Base-by-base conservation (phyloP, 1,140 invertebrate genomes). In the Pseudachorutes palmiensis region DNA sequence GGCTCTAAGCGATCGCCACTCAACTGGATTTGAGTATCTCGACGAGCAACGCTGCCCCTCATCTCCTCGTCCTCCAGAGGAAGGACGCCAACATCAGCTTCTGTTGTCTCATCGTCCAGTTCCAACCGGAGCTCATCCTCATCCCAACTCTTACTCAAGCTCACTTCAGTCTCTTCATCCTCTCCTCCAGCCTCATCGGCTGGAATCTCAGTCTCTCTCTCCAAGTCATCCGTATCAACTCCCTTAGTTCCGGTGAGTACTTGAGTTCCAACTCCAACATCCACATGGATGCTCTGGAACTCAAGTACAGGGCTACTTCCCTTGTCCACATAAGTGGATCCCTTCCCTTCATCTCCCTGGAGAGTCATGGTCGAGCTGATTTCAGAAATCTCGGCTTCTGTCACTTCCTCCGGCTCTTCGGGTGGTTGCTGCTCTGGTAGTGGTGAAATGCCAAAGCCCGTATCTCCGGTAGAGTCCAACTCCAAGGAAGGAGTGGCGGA, bases 161-260 rank as follows among this genome's bases (percentile, higher is more conserved):
- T 55, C 24, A 24, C 51, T 55, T 55, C 51, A 55, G 51, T 55
- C 51, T 55, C 51, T 16, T 55, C 51, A 26, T 55, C 51, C 12
- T 24, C 51, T 22, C 24, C 51, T 16, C 24, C 51, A 26, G 9
- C 51, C 12, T 24, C 51, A 55, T 19, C 24, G 24, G 51, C 9
- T 16, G 24, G 14, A 55, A 24, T 12, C 9, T 5, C 51, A 9
- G 36, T 12, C 19, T 45, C 36, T 19, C 36, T 24, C 24, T 9
- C 9, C 12, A 55, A 55, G 24, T 55, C 51, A 3, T 12, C 51
- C 51, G 51, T 55, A 22, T 55, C 24, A 16, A 55, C 51, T 5
- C 51, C 24, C 24, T 16, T 55, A 14, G 51, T 55, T 55, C 24
- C 51, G 24, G 51, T 55, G 51, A 22, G 24, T 5, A 55, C 51